phyloP scores from a whole-genome alignment of 2,797 vertebrate species.

The Luscinia megarhynchos region DNA sequence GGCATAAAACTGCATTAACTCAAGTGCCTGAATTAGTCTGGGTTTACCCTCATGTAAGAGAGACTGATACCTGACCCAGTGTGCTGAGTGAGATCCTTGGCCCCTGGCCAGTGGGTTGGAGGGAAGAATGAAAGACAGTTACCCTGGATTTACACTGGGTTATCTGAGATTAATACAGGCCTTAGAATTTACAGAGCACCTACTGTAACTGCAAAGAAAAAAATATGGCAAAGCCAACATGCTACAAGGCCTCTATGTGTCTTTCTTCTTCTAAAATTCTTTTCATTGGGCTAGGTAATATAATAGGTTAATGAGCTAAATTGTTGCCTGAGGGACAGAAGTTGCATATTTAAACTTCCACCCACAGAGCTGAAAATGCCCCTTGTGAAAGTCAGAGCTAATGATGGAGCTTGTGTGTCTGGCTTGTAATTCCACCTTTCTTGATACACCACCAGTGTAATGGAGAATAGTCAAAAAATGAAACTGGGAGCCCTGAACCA shows the following conservation, averaged over 20 bases:
- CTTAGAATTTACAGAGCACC: conserved; percentile 25
- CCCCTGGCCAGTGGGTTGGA: not conserved
- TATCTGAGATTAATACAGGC: conserved; percentile 27
- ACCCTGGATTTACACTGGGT: conserved; percentile 29
- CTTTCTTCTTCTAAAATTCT: conserved; percentile 22
- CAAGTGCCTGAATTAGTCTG: conserved; percentile 43
- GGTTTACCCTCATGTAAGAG: conserved; percentile 1
- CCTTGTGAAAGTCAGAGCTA: conserved; percentile 2
- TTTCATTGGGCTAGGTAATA: conserved; percentile 25
- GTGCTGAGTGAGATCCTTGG: conserved; percentile 42
- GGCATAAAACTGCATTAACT: not conserved
- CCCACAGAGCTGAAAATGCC: conserved; percentile 12
- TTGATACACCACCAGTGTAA: not conserved
- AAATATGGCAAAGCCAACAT: conserved; percentile 15
- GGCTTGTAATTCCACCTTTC: conserved; percentile 13
- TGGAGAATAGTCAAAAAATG: not conserved
- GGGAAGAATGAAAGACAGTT: conserved; percentile 50
- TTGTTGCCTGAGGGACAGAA: conserved; percentile 41
- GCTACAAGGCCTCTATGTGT: conserved; percentile 18
- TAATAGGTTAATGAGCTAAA: conserved; percentile 45
- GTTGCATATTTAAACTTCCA: conserved; percentile 6
- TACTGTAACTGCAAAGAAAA: conserved; percentile 36
- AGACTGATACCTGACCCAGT: not conserved
- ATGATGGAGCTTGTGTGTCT: not conserved
- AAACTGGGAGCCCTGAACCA: not conserved